Evolutionary conservation across 1,140 invertebrate species (phyloP).

Genomic region (Drosophila kurseongensis): DNA sequence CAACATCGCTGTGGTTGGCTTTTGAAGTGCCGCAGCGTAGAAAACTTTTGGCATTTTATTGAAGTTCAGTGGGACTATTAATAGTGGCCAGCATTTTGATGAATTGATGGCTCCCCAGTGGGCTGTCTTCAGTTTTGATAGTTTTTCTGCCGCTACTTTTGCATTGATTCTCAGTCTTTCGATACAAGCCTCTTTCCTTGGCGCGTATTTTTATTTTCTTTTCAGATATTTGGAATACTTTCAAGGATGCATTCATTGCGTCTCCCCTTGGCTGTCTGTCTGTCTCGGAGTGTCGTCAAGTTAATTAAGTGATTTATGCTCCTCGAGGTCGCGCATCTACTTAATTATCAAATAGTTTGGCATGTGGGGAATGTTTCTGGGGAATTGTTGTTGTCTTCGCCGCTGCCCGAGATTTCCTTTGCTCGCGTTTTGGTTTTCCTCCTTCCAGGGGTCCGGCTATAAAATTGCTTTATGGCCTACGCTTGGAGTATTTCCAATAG

Average conservation of each 20-base stretch:
- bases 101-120: slow-evolving; percentile 80
- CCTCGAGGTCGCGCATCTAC: slow-evolving; percentile 79
- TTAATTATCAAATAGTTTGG: slow-evolving; percentile 83
- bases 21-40: slow-evolving; percentile 61
- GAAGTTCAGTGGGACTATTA: slow-evolving; percentile 72
- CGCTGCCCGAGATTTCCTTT: slow-evolving; percentile 39
- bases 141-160: slow-evolving; percentile 64
- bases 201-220: slow-evolving; percentile 47
- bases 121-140: slow-evolving; percentile 65
- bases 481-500: slow-evolving; percentile 66
- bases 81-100: slow-evolving; percentile 69
- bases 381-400: slow-evolving; percentile 56
- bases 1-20: neutral
- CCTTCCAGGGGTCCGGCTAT: slow-evolving; percentile 40
- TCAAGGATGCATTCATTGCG: slow-evolving; percentile 69
- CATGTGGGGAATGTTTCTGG: slow-evolving; percentile 74
- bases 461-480: slow-evolving; percentile 74
- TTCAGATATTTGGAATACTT: slow-evolving; percentile 70
- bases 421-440: slow-evolving; percentile 13
- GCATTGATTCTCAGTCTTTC: slow-evolving; percentile 64
- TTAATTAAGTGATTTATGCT: slow-evolving; percentile 83
- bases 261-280: slow-evolving; percentile 11
- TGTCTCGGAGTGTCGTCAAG: slow-evolving; percentile 71
- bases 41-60: slow-evolving; percentile 75
- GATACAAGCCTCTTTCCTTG: slow-evolving; percentile 21